Evolutionary conservation across 2,888 invertebrate genomes (phyloP).

Genomic region (Macrosoma leucophasiata): DNA sequence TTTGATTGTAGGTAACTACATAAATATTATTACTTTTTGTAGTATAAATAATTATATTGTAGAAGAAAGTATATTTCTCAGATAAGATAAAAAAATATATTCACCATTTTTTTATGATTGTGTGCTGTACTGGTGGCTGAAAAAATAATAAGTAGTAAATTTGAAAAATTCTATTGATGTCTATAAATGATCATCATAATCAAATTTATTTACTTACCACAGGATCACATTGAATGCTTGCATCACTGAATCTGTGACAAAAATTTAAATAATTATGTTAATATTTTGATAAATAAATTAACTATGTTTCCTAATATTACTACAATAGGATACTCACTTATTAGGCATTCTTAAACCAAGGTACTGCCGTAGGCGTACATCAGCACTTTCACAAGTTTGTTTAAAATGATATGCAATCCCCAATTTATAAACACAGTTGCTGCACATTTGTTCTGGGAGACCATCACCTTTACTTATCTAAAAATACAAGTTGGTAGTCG

Average conservation of each 20-base stretch:
- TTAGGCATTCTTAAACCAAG: conserved; percentile 51
- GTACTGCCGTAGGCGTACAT: conserved; percentile 74
- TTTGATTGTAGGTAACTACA: no score
- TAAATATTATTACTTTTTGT: no score
- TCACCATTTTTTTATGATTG: conserved; percentile 60
- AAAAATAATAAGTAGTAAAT: conserved; percentile 24
- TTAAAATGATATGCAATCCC: conserved; percentile 79
- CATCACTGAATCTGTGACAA: conserved; percentile 65
- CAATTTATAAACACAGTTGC: conserved; percentile 77
- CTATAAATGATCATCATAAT: conserved; percentile 1
- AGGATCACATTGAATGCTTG: conserved; percentile 74
- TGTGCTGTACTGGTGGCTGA: conserved; percentile 43
- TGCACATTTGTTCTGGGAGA: conserved; percentile 76
- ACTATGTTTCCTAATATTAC: conserved; percentile 2
- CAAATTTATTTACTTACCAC: conserved; percentile 37
- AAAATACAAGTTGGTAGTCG: conserved; percentile 30
- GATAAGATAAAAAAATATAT: conserved; percentile 12
- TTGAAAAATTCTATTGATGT: conserved; percentile 3
- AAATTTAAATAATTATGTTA: conserved; percentile 6
- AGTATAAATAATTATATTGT: no score
- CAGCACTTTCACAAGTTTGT: conserved; percentile 77
- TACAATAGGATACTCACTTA: background rate
- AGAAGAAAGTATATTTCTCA: no score
- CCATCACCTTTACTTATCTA: conserved; percentile 74
- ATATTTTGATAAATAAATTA: conserved; percentile 1